Percentiles rank a stretch among this genome's conserved stretches.
These are phyloP conservation scores for Magallana gigas DNA, from an alignment of 1,140 invertebrate genomes.

Conservation along the genomic window DNA sequence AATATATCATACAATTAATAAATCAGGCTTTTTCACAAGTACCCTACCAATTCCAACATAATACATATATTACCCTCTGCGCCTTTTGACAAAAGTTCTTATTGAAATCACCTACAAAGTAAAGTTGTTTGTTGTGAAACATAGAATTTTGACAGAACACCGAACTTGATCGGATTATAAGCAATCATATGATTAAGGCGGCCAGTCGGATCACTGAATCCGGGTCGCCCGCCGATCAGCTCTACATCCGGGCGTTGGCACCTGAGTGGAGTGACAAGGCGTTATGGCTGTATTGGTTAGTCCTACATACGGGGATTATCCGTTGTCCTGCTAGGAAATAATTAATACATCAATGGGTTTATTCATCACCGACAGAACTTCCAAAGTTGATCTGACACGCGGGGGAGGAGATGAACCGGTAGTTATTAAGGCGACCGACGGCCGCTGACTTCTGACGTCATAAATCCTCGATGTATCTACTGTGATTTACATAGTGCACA, in stretches of 20 bases:
- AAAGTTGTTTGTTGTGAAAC: not conserved
- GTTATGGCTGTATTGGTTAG: not conserved
- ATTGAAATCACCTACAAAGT: too few species aligned
- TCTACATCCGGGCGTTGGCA: not conserved
- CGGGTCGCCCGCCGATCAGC: not conserved
- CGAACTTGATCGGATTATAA: not conserved
- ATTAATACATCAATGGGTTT: not conserved
- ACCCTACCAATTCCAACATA: too few species aligned
- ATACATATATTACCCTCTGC: too few species aligned
- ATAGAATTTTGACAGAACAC: not conserved
- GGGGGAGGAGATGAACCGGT: not conserved
- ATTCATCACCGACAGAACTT: not conserved
- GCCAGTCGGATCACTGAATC: not conserved
- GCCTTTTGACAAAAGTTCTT: too few species aligned
- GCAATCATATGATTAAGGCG: not conserved
- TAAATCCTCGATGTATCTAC: too few species aligned
- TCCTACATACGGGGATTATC: not conserved
- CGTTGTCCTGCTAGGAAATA: not conserved
- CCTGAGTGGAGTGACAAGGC: not conserved
- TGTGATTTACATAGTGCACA: too few species aligned
- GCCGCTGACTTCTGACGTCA: too few species aligned
- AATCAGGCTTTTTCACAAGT: too few species aligned
- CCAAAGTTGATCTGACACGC: constrained; percentile 10
- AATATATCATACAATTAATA: too few species aligned
- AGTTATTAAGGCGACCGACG: not conserved